A percentile compares a stretch with the other conserved stretches of the same genome.
Evolutionary conservation across 2,113 vertebrate genomes (phyloP).

Genomic region (Rhinolophus sinicus): DNA sequence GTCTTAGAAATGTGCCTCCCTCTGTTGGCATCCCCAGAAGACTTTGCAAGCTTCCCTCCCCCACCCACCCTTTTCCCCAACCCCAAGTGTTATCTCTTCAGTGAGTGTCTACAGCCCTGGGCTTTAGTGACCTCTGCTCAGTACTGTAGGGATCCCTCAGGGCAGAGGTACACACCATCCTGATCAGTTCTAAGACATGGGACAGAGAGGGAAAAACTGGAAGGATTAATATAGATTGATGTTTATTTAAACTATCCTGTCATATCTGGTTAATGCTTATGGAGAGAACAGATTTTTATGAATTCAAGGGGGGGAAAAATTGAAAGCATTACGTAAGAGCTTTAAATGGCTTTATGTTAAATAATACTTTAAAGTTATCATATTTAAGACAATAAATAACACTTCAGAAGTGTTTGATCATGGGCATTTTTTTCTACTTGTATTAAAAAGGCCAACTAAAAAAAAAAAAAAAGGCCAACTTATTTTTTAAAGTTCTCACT

Average conservation of each 20-base stretch:
- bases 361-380: not conserved
- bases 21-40: not conserved
- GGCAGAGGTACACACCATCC: not conserved
- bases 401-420: not conserved
- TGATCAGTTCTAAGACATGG: not conserved
- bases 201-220: not conserved
- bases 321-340: not conserved
- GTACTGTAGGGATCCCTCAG: not conserved
- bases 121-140: not conserved
- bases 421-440: not conserved
- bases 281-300: not conserved
- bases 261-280: not conserved
- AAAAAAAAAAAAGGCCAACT: not conserved
- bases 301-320: not conserved
- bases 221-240: not conserved
- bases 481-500: not conserved
- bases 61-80: not conserved
- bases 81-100: not conserved
- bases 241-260: not conserved
- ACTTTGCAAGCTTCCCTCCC: not conserved
- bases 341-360: slow-evolving; percentile 32
- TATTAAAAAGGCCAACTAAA: not conserved
- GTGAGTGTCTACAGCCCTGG: not conserved
- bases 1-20: not conserved
- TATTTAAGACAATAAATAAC: not conserved